Conservation (phyloP, 2,113 vertebrate genomes). For the Thomomys bottae region DNA sequence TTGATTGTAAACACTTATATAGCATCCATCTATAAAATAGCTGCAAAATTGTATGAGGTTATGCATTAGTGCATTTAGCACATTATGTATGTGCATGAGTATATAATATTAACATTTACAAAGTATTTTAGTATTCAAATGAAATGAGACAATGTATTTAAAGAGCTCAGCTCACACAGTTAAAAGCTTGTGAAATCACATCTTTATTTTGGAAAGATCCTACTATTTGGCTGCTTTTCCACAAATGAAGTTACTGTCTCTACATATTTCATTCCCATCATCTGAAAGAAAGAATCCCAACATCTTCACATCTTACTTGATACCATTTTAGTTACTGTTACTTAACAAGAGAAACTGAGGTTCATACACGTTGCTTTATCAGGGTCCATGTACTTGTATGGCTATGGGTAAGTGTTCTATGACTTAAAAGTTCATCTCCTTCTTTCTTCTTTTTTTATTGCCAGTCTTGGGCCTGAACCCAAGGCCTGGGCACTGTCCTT, state of each 20-base stretch:
- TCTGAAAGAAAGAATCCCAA: not conserved
- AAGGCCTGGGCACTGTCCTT: too few relatives aligned
- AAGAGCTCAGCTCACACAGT: not conserved
- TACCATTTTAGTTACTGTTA: constrained; percentile 16
- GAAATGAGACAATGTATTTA: not conserved
- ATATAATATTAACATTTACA: not conserved
- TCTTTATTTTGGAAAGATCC: not conserved
- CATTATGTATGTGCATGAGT: not conserved
- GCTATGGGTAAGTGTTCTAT: not conserved
- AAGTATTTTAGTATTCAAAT: not conserved
- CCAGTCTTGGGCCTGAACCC: too few relatives aligned
- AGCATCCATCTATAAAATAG: not conserved
- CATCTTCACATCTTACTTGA: accelerated
- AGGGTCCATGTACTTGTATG: not conserved
- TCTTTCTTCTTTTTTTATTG: not conserved
- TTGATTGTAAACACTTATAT: too few relatives aligned
- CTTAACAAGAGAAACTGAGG: not conserved
- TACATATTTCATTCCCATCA: not conserved
- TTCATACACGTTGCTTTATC: not conserved
- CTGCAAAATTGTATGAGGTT: not conserved
- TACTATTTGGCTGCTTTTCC: not conserved
- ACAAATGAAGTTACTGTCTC: not conserved
- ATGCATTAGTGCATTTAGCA: not conserved
- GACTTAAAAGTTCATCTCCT: not conserved
- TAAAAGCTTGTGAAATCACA: not conserved